Conservation (phyloP, 2,113 vertebrate genomes). For the Tinamus guttatus region DNA sequence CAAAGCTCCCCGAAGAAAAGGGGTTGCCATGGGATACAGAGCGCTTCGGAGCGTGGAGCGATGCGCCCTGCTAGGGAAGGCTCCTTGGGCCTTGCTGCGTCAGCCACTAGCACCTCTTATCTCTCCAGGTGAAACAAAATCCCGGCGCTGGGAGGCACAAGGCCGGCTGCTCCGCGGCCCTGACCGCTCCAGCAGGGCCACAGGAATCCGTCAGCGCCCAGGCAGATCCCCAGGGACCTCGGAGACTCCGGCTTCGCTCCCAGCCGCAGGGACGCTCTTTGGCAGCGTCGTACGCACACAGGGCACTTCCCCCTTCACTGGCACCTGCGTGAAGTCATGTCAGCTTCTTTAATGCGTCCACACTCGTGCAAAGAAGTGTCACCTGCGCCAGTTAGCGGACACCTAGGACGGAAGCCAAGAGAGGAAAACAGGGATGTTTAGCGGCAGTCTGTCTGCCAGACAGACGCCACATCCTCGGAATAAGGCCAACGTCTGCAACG, state of each 20-base stretch:
- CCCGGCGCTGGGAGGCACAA: slow-evolving; percentile 26
- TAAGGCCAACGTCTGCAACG: not conserved
- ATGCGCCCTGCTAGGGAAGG: slow-evolving; percentile 39
- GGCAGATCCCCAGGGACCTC: not conserved
- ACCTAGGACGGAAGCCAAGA: not conserved
- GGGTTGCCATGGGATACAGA: slow-evolving; percentile 77
- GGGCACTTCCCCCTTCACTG: not conserved
- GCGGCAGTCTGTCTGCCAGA: not conserved
- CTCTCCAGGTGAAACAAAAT: slow-evolving; percentile 56
- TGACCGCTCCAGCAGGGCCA: slow-evolving; percentile 29
- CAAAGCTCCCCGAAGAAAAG: slow-evolving; percentile 69
- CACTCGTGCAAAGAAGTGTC: not conserved
- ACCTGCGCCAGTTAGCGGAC: not conserved
- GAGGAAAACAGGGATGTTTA: not conserved
- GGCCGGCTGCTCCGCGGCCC: slow-evolving; percentile 16
- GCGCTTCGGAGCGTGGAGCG: slow-evolving; percentile 27
- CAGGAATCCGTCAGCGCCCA: not conserved
- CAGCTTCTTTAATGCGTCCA: not conserved
- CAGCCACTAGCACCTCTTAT: slow-evolving; percentile 53
- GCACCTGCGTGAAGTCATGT: not conserved
- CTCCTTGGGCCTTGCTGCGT: slow-evolving; percentile 55
- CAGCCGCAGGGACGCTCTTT: fast-evolving
- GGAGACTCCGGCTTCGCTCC: not conserved
- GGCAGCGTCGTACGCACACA: not conserved
- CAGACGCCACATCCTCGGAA: not conserved